These are phyloP conservation scores for Cassiopea xamachana DNA, from an alignment of 30 jellyfish, hydroid and myxozoan genomes.

Conservation along the genomic window DNA sequence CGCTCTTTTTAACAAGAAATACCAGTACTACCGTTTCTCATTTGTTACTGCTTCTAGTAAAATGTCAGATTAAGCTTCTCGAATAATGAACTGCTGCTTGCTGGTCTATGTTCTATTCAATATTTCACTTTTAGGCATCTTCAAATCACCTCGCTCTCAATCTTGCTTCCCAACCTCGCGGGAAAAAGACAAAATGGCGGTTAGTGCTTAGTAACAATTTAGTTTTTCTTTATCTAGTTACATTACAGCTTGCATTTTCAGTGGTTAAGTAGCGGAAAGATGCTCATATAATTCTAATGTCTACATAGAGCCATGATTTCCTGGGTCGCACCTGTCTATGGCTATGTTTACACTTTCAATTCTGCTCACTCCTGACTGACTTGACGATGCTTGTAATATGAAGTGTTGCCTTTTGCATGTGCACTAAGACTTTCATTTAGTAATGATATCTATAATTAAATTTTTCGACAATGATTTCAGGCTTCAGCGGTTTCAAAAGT, in stretches of 20 bases:
- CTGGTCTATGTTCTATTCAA: neutral
- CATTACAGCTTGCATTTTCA: no score
- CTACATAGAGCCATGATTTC: no score
- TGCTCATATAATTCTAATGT: no score
- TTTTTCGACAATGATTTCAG: neutral
- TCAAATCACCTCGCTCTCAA: constrained; percentile 28
- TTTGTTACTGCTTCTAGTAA: neutral
- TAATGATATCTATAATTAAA: neutral
- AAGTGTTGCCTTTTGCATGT: no score
- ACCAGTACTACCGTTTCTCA: neutral
- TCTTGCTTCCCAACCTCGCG: constrained; percentile 42
- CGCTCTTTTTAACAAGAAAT: neutral
- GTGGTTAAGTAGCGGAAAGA: no score
- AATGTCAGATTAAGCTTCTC: no score
- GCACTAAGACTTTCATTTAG: no score
- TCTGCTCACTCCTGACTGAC: no score
- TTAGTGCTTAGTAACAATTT: constrained; percentile 36
- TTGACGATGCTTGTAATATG: no score
- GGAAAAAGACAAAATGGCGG: constrained; percentile 71
- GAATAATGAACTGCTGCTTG: neutral
- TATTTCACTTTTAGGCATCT: neutral
- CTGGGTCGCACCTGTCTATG: no score
- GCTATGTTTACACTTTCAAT: no score
- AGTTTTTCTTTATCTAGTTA: neutral
- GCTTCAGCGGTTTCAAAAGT: constrained; percentile 93